Percentiles rank a stretch among this genome's conserved stretches.
phyloP scores from a whole-genome alignment of 2,888 invertebrate species.

The Apoderus coryli region DNA sequence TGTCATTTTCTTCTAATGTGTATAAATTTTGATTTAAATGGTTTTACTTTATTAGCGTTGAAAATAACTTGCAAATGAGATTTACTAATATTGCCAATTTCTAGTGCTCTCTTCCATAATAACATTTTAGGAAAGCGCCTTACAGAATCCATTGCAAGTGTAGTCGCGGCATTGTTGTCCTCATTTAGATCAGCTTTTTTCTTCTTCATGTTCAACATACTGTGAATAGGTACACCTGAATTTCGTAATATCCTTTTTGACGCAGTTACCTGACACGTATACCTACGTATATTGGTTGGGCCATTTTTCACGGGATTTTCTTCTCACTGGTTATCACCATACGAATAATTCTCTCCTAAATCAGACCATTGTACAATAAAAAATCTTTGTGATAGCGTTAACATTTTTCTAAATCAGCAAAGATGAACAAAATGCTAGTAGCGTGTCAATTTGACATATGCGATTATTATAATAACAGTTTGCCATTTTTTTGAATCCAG shows the following conservation, averaged over 20 bases:
- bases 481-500: conserved; percentile 2
- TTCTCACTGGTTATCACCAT: conserved; percentile 2
- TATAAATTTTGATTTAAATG: conserved; percentile 2
- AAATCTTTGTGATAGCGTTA: conserved; percentile 1
- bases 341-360: conserved; percentile 3
- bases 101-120: conserved; percentile 2
- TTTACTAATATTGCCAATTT: conserved; percentile 1
- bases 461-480: conserved; percentile 2
- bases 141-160: conserved; percentile 3
- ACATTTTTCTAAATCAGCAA: conserved; percentile 2
- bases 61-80: conserved; percentile 2
- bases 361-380: conserved; percentile 1
- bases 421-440: conserved; percentile 1
- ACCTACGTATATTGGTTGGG: too few relatives aligned
- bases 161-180: conserved; percentile 2
- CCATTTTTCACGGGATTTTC: conserved; percentile 2
- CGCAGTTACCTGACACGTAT: too few relatives aligned
- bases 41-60: conserved; percentile 2
- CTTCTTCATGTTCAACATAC: conserved; percentile 3
- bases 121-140: conserved; percentile 3
- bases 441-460: conserved; percentile 2
- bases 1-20: conserved; percentile 3
- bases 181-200: conserved; percentile 3
- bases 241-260: conserved; percentile 1
- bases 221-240: conserved; percentile 1